These are phyloP conservation scores for Pitangus sulphuratus DNA, from an alignment of 2,797 vertebrate species.

Conservation along the genomic window DNA sequence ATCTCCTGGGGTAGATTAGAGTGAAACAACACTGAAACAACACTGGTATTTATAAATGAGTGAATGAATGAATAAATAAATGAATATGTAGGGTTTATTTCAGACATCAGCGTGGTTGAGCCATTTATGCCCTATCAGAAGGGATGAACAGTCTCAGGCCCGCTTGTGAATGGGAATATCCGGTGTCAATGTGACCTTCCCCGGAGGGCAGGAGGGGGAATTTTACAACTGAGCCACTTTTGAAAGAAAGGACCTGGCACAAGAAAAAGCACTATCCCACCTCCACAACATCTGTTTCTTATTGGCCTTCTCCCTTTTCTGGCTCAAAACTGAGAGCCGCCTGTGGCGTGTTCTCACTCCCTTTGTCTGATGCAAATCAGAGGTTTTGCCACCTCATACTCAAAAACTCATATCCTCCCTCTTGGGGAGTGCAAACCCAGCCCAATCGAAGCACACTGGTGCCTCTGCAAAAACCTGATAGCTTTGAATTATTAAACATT, in stretches of 20 bases:
- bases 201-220: neutral
- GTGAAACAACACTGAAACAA: neutral
- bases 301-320: neutral
- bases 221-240: neutral
- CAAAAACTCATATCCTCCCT: neutral
- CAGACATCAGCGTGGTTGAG: neutral
- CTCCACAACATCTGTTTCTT: neutral
- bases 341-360: neutral
- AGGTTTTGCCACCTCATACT: neutral
- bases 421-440: accelerated
- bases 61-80: too few relatives aligned
- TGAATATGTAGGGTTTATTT: neutral
- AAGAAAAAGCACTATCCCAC: neutral
- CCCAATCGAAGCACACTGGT: neutral
- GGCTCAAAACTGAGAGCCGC: neutral
- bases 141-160: too few relatives aligned
- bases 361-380: neutral
- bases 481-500: neutral
- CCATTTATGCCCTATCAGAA: too few relatives aligned
- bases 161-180: too few relatives aligned
- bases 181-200: neutral
- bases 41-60: neutral
- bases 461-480: neutral
- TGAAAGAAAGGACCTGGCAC: neutral
- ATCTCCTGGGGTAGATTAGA: neutral